phyloP scores from a whole-genome alignment of 2,797 vertebrate species.

The Sebastolobus altivelis region DNA sequence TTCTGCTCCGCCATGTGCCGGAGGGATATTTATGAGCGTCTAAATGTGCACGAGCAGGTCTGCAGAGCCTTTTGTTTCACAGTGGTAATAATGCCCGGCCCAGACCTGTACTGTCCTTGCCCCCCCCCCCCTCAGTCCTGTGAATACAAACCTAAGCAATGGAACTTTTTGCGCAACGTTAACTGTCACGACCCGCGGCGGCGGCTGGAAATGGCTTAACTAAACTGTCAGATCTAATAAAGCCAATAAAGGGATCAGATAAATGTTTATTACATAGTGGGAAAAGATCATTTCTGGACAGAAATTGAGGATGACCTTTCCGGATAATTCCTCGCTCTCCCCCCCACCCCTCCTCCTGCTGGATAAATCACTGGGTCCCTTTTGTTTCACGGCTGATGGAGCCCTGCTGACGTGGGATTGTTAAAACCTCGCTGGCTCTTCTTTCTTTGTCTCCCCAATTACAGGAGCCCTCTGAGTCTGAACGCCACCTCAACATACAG shows the following conservation, averaged over 20 bases:
- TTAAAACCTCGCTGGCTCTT: conserved; percentile 70
- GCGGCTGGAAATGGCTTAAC: conserved; percentile 98
- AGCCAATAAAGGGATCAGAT: conserved; percentile 98
- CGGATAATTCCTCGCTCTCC: conserved; percentile 91
- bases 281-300: conserved; percentile 99
- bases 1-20: conserved; percentile 45
- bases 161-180: conserved; percentile 95
- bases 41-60: conserved; percentile 74
- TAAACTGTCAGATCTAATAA: conserved; percentile 99
- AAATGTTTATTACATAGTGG: conserved; percentile 99
- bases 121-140: conserved; percentile 50
- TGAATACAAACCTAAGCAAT: conserved; percentile 88
- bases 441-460: conserved; percentile 69
- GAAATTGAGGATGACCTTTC: conserved; percentile 99
- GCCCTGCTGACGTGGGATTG: conserved; percentile 79
- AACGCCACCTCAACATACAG: conserved; percentile 25
- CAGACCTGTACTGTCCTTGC: conserved; percentile 73
- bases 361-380: conserved; percentile 85
- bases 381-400: conserved; percentile 84
- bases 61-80: conserved; percentile 65
- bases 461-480: conserved; percentile 46
- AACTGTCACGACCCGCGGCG: conserved; percentile 93
- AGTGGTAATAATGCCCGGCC: conserved; percentile 67
- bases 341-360: conserved; percentile 70
- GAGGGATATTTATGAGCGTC: conserved; percentile 71